Percentiles rank a stretch among this genome's conserved stretches.
phyloP scores from a whole-genome alignment of 2,888 invertebrate species.

The Strigamia transsilvanica region DNA sequence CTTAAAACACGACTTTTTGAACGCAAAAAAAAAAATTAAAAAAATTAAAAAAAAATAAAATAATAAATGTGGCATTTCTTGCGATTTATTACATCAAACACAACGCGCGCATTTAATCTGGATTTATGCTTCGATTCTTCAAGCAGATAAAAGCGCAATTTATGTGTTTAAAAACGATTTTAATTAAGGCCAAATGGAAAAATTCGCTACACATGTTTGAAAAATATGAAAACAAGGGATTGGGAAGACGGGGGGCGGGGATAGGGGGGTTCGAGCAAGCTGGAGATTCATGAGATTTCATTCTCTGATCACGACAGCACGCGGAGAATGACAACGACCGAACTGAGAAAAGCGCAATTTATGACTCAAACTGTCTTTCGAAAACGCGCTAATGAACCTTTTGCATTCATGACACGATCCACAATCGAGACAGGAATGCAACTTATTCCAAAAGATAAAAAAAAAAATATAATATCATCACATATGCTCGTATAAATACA shows the following conservation, averaged over 20 bases:
- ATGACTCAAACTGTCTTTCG: neutral
- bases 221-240: neutral
- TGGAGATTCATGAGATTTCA: slow-evolving; percentile 34
- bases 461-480: too few relatives aligned
- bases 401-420: slow-evolving; percentile 35
- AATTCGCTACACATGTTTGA: neutral
- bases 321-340: slow-evolving; percentile 28
- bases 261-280: neutral
- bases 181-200: neutral
- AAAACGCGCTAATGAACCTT: slow-evolving; percentile 38
- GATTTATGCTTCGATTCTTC: too few relatives aligned
- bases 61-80: too few relatives aligned
- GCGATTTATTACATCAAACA: too few relatives aligned
- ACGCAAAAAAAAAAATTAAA: too few relatives aligned
- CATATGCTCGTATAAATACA: neutral
- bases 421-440: slow-evolving; percentile 38
- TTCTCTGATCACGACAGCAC: slow-evolving; percentile 20
- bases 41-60: too few relatives aligned
- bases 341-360: neutral
- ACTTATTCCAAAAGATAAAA: slow-evolving; percentile 11
- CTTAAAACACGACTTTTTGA: too few relatives aligned
- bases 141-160: too few relatives aligned
- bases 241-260: neutral
- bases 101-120: too few relatives aligned
- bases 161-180: too few relatives aligned